Percentiles rank a stretch among this genome's conserved stretches.
Evolutionary conservation across 2,888 invertebrate genomes (phyloP).

Genomic region (Amphipyra berbera): DNA sequence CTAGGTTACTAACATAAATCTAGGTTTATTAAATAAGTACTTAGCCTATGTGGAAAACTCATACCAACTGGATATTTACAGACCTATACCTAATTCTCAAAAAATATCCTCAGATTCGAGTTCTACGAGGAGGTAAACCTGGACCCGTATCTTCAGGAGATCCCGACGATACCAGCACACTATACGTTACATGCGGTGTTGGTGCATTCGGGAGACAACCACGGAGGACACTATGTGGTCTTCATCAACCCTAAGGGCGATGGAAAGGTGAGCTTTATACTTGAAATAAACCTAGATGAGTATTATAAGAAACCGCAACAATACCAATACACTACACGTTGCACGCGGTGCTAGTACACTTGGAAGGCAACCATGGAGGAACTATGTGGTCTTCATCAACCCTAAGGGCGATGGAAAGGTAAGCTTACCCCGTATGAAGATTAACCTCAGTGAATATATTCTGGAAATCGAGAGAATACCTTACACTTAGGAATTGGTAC

Average conservation of each 20-base stretch:
- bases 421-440: not conserved
- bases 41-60: too few relatives aligned
- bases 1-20: too few relatives aligned
- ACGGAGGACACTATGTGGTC: constrained; percentile 99
- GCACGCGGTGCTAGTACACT: constrained; percentile 99
- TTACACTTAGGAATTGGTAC: constrained; percentile 98
- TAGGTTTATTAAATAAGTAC: too few relatives aligned
- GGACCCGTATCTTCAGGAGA: constrained; percentile 95
- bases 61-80: too few relatives aligned
- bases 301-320: constrained; percentile 92
- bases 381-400: constrained; percentile 99
- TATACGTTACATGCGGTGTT: constrained; percentile 98
- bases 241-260: constrained; percentile 99
- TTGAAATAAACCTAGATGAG: not conserved
- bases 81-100: too few relatives aligned
- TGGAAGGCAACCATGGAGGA: constrained; percentile 99
- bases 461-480: constrained; percentile 92
- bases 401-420: constrained; percentile 98
- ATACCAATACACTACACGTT: constrained; percentile 96
- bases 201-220: constrained; percentile 99
- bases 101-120: constrained; percentile 92
- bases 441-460: too few relatives aligned
- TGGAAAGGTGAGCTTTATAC: constrained; percentile 91
- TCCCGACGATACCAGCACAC: constrained; percentile 93
- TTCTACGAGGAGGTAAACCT: constrained; percentile 98